phyloP scores from a whole-genome alignment of 2,113 vertebrate genomes.

The Pagrus major region DNA sequence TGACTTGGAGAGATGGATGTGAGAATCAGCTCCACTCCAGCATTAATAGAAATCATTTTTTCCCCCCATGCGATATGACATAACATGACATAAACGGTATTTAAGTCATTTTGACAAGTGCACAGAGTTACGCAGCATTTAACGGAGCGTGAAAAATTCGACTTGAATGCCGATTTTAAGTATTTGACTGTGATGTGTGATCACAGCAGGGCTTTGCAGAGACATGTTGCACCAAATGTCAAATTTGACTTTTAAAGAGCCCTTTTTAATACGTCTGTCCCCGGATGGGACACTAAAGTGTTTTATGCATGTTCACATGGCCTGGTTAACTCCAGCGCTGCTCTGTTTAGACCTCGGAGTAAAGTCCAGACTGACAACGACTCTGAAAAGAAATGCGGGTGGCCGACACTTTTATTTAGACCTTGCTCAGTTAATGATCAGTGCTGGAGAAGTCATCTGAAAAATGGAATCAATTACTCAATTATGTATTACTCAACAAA shows the following conservation, averaged over 20 bases:
- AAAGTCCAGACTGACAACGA: not conserved
- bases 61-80: not conserved
- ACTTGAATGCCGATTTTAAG: constrained; percentile 6
- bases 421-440: not conserved
- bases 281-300: not conserved
- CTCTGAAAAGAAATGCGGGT: not conserved
- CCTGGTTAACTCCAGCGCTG: not conserved
- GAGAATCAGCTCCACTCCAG: not conserved
- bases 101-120: constrained; percentile 19
- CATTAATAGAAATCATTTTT: not conserved
- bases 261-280: not conserved
- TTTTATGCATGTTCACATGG: not conserved
- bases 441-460: not conserved
- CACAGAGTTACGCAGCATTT: not conserved
- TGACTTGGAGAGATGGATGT: not conserved
- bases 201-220: not conserved
- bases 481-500: no score
- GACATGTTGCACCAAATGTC: not conserved
- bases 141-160: not conserved
- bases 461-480: not conserved
- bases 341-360: not conserved
- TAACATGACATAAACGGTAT: not conserved
- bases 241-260: not conserved
- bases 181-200: constrained; percentile 9
- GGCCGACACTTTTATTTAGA: no score